phyloP scores from a whole-genome alignment of 2,113 vertebrate genomes.

The Melanostigma gelatinosum region DNA sequence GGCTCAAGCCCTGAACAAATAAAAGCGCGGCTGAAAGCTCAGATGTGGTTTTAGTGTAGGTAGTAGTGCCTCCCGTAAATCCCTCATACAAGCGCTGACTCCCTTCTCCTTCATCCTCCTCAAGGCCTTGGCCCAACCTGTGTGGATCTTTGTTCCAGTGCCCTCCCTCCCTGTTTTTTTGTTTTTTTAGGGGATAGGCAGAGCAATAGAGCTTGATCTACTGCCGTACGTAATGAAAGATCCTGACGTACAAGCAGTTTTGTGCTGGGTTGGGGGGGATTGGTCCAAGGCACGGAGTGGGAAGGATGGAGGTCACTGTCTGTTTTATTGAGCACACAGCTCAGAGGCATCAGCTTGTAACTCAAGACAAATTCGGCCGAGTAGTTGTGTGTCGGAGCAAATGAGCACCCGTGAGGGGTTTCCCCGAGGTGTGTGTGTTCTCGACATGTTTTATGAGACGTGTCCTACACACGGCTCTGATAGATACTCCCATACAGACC shows the following conservation, averaged over 20 bases:
- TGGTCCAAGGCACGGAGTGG: constrained; percentile 30
- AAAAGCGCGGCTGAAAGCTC: constrained; percentile 52
- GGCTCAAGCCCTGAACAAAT: constrained; percentile 38
- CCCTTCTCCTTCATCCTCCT: constrained; percentile 31
- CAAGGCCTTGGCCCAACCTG: constrained; percentile 29
- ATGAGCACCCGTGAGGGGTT: constrained; percentile 22
- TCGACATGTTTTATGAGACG: constrained; percentile 10
- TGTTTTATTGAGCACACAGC: constrained; percentile 42
- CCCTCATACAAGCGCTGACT: constrained; percentile 45
- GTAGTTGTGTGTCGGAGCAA: constrained; percentile 7
- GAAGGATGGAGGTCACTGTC: constrained; percentile 35
- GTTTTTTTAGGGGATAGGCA: neutral
- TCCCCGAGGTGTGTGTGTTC: constrained; percentile 13
- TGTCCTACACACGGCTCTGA: neutral
- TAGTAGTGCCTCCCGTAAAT: constrained; percentile 53
- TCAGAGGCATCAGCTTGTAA: constrained; percentile 34
- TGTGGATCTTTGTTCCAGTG: constrained; percentile 46
- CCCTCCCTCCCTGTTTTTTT: constrained; percentile 9
- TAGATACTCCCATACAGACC: neutral
- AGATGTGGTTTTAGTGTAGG: constrained; percentile 26
- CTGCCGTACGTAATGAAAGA: constrained; percentile 22
- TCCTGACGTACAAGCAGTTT: constrained; percentile 46
- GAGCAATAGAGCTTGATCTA: constrained; percentile 50
- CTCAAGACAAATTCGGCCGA: constrained; percentile 23
- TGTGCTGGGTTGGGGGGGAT: constrained; percentile 39